phyloP scores from a whole-genome alignment of 2,888 invertebrate genomes.

The Theretra japonica region DNA sequence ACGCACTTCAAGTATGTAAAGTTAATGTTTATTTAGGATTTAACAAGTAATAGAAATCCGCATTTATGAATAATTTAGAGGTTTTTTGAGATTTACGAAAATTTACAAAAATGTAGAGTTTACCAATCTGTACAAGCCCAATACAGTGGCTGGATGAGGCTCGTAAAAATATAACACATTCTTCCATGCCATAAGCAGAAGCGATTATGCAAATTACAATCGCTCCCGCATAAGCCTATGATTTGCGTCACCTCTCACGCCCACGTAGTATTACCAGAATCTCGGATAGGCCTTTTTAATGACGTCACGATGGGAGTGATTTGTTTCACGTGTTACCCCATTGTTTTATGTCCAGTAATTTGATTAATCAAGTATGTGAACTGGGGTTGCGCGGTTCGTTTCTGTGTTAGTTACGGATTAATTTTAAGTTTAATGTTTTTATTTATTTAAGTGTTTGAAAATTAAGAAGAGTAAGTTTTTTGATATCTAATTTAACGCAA shows the following conservation, averaged over 20 bases:
- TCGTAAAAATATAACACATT: too few relatives aligned
- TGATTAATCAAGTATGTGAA: conserved; percentile 23
- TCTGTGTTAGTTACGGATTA: conserved; percentile 1
- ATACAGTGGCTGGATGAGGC: too few relatives aligned
- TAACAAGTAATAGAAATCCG: too few relatives aligned
- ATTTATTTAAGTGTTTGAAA: background rate
- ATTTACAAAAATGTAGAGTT: too few relatives aligned
- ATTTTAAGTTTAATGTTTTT: background rate
- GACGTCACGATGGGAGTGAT: conserved; percentile 66
- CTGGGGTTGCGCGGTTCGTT: background rate
- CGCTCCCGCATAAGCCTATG: conserved; percentile 36
- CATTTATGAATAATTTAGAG: too few relatives aligned
- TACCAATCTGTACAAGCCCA: too few relatives aligned
- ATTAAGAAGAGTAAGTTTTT: background rate
- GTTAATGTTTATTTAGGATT: too few relatives aligned
- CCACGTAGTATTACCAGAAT: conserved; percentile 78
- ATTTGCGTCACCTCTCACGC: conserved; percentile 52
- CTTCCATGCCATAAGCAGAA: background rate
- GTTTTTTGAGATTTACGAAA: too few relatives aligned
- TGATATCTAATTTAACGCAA: too few relatives aligned
- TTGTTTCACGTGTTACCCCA: conserved; percentile 59
- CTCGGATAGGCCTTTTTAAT: conserved; percentile 67
- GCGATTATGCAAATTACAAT: background rate
- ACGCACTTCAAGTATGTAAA: too few relatives aligned
- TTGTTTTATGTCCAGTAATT: conserved; percentile 42